Conservation (phyloP, 2,888 invertebrate genomes). For the Nysson spinosus region DNA sequence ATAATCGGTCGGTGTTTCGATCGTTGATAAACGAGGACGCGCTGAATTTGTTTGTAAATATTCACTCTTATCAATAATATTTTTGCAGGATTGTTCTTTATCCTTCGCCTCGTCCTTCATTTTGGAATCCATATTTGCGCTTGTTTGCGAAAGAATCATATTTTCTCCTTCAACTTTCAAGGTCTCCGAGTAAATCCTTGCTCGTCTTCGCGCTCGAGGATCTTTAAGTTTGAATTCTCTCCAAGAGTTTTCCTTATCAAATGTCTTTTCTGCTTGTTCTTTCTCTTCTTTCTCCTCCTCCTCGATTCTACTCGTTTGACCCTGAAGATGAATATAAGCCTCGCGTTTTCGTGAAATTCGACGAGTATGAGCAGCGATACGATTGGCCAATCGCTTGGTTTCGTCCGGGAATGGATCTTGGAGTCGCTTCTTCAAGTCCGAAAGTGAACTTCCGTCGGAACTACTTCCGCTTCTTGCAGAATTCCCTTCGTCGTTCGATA, state of each 20-base stretch:
- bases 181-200: conserved; percentile 25
- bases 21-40: not conserved
- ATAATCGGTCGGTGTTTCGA: not conserved
- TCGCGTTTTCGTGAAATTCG: conserved; percentile 53
- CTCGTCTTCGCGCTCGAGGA: conserved; percentile 55
- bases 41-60: not conserved
- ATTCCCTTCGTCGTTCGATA: conserved; percentile 13
- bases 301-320: conserved; percentile 52
- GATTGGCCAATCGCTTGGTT: conserved; percentile 35
- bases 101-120: not conserved
- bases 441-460: conserved; percentile 53
- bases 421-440: conserved; percentile 54
- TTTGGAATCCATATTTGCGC: not conserved
- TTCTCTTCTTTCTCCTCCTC: conserved; percentile 57
- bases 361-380: conserved; percentile 39
- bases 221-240: conserved; percentile 16
- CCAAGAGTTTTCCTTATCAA: too few species aligned
- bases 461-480: conserved; percentile 9
- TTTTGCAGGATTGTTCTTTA: not conserved
- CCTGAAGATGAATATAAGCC: conserved; percentile 46
- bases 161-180: not conserved
- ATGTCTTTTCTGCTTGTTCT: conserved; percentile 7
- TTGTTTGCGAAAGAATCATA: conserved; percentile 25
- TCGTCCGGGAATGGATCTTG: conserved; percentile 48
- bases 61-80: not conserved